Evolutionary conservation across 2,113 vertebrate species (phyloP), one percentile per base, ranked within the genome.

Genomic region (Caranx ignobilis): DNA sequence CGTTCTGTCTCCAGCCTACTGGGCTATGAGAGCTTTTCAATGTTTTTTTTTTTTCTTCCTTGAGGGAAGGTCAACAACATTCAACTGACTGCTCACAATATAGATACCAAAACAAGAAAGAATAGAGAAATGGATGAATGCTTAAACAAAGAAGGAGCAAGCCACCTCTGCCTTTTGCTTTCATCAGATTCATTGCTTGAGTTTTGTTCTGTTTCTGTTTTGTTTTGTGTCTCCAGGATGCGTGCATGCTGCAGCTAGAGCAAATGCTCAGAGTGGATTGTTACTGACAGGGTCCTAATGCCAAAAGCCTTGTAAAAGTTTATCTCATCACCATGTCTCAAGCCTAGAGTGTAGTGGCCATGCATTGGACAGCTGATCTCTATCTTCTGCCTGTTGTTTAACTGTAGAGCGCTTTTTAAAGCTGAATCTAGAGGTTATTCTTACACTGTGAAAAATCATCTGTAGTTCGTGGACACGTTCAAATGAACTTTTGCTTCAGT

Each of bases 101-200:
- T 66, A 59, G 26, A 81, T 57, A 12, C 26, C 26, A 26, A 26
- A 34, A 21, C 4, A 21, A 54, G 3, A 9, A 50, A 32, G 2
- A 19, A 63, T 43, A 45, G 13, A 63, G 39, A 73, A 71, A 84
- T 81, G 57, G 19, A 75, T 75, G 4, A 65, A 64, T 71, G 37
- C 55, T 64, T 59, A 34, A n/a, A 88, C 79, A 35, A 76, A 85
- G 83, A 50, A 45, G n/a, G 69, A 79, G 56, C 61, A 41, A 64
- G 35, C 13, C n/a, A 18, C 2, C 19, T 1, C 7, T 9, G 9
- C 2, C 11, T 34, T 52, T 74, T 10, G 5, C 21, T 31, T 72
- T 19, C 21, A 11, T 47, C 39, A 26, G 13, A 9, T 2, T 45
- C 43, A 64, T 76, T 45, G 43, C 26, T 45, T 45, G 31, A 26